Evolutionary conservation across 2,113 vertebrate species (phyloP).

Genomic region (Leuciscus idus): DNA sequence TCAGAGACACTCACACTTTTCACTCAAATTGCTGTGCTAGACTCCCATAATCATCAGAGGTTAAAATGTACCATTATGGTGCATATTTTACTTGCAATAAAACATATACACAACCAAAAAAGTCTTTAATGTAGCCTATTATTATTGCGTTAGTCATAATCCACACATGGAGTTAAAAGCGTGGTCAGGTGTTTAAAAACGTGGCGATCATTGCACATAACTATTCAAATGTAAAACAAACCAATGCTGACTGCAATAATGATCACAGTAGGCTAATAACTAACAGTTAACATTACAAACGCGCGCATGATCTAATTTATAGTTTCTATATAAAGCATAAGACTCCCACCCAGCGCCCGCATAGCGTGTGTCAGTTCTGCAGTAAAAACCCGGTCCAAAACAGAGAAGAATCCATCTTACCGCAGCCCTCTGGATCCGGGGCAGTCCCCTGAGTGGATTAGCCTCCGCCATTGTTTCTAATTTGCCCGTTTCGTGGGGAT

Average conservation of each 20-base stretch:
- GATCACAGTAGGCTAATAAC: not conserved
- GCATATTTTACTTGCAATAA: not conserved
- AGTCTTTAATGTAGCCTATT: not conserved
- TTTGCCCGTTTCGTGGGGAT: slow-evolving; percentile 54
- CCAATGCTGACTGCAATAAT: not conserved
- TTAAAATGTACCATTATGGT: not conserved
- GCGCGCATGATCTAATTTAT: not conserved
- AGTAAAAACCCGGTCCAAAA: slow-evolving; percentile 25
- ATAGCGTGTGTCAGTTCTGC: slow-evolving; percentile 11
- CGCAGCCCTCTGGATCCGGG: slow-evolving; percentile 86
- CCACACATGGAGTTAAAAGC: not conserved
- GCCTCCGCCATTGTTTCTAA: slow-evolving; percentile 84
- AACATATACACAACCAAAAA: not conserved
- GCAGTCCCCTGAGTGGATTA: slow-evolving; percentile 80
- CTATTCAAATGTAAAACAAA: not conserved
- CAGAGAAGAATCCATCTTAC: slow-evolving; percentile 77
- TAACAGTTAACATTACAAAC: not conserved
- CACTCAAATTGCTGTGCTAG: not conserved
- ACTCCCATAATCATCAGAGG: slow-evolving; percentile 12
- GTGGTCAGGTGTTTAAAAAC: not conserved
- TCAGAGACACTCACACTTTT: slow-evolving; percentile 7
- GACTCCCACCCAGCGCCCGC: slow-evolving; percentile 3
- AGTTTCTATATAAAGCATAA: not conserved
- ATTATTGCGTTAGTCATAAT: slow-evolving; percentile 22
- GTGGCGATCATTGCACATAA: not conserved